Conservation (phyloP, 92 coral and sea anemone genomes). For the Zoanthus sociatus region DNA sequence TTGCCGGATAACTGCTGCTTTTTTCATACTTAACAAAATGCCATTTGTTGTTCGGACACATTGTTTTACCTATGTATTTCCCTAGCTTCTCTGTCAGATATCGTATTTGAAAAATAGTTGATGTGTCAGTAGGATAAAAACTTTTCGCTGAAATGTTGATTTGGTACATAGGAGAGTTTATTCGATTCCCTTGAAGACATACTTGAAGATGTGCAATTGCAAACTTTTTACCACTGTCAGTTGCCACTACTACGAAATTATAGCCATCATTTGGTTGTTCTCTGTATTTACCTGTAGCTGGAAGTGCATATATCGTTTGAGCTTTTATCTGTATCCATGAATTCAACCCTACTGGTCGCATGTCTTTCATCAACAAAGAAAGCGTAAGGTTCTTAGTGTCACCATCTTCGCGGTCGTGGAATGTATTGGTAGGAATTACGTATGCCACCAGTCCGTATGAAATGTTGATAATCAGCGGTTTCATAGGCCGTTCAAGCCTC, state of each 20-base stretch:
- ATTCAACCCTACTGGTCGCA: constrained; percentile 28
- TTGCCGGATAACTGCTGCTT: constrained; percentile 35
- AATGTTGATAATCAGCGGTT: constrained; percentile 35
- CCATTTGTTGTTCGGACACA: constrained; percentile 19
- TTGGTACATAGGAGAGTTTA: constrained; percentile 42
- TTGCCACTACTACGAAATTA: constrained; percentile 33
- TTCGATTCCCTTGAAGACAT: constrained; percentile 6
- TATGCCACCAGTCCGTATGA: constrained; percentile 48
- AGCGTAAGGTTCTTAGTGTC: constrained; percentile 47
- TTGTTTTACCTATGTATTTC: constrained; percentile 19
- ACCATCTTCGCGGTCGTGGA: constrained; percentile 60
- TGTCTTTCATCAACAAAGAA: constrained; percentile 32
- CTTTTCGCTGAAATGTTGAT: constrained; percentile 35
- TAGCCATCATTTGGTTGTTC: constrained; percentile 1
- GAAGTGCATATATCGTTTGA: constrained; percentile 38
- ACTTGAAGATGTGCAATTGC: not conserved
- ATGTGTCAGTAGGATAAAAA: constrained; percentile 21
- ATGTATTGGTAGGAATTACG: constrained; percentile 40
- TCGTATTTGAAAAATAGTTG: constrained; percentile 24
- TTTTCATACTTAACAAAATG: constrained; percentile 41
- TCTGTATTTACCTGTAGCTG: constrained; percentile 22
- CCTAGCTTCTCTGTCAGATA: constrained; percentile 1
- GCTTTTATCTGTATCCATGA: constrained; percentile 59
- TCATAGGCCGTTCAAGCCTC: not conserved
- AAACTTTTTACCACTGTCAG: constrained; percentile 47